Evolutionary conservation across 1,140 invertebrate species (phyloP).

Genomic region (Achatina immaculata): DNA sequence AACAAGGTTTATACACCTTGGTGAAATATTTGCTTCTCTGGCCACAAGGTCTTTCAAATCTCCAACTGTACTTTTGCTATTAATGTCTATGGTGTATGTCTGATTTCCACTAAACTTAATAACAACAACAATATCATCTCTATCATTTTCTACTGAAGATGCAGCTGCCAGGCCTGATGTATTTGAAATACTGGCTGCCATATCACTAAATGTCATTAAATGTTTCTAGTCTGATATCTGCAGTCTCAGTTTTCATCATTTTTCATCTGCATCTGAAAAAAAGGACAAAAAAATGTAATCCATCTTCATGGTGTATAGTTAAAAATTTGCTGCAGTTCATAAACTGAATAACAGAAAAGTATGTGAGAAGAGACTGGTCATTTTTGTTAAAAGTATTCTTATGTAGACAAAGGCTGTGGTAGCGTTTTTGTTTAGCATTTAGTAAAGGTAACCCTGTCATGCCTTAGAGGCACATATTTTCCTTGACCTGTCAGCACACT

Average conservation of each 20-base stretch:
- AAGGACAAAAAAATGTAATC: no score
- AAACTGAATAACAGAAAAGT: no score
- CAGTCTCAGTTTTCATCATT: not conserved
- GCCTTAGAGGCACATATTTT: no score
- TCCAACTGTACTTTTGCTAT: not conserved
- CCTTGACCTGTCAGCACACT: no score
- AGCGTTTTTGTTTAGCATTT: no score
- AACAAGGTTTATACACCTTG: constrained; percentile 13
- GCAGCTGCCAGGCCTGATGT: not conserved
- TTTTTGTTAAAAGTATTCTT: no score
- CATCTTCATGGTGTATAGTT: no score
- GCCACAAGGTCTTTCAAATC: constrained; percentile 26
- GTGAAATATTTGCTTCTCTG: not conserved
- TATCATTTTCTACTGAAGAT: not conserved
- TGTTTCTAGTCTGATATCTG: not conserved
- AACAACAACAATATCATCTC: not conserved
- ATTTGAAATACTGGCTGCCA: constrained; percentile 4
- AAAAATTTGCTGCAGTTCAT: no score
- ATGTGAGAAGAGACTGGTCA: no score
- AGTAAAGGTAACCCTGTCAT: no score
- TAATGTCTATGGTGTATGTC: not conserved
- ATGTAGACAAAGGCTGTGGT: no score
- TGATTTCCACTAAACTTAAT: constrained; percentile 10
- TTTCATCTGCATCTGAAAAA: no score
- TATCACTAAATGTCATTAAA: not conserved